Evolutionary conservation across 2,888 invertebrate species (phyloP).

Genomic region (Laspeyria flexula): DNA sequence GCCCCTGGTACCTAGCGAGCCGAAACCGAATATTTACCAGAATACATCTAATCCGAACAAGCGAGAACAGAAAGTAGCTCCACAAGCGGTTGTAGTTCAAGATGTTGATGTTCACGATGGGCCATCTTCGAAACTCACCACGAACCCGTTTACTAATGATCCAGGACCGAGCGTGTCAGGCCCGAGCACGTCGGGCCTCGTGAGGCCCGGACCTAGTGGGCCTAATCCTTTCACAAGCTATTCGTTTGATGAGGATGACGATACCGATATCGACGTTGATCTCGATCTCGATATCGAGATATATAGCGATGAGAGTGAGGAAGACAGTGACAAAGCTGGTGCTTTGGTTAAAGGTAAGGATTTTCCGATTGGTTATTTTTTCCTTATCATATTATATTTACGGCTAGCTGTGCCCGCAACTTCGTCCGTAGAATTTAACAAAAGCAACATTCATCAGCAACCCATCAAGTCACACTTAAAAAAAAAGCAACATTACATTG

Average conservation of each 20-base stretch:
- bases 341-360: conserved; percentile 63
- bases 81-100: conserved; percentile 2
- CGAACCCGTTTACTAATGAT: conserved; percentile 61
- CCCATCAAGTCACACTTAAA: too few species aligned
- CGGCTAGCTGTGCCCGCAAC: too few species aligned
- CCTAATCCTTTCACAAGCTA: conserved; percentile 55
- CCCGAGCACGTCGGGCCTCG: not conserved
- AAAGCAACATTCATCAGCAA: too few species aligned
- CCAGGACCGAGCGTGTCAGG: conserved; percentile 32
- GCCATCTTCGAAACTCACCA: conserved; percentile 42
- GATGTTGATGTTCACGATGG: conserved; percentile 61
- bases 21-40: conserved; percentile 61
- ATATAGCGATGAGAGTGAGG: conserved; percentile 10
- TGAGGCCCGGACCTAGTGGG: conserved; percentile 37
- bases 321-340: conserved; percentile 43
- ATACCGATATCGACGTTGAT: not conserved
- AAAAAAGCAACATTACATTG: too few species aligned
- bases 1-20: not conserved
- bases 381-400: too few species aligned
- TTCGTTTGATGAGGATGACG: conserved; percentile 10
- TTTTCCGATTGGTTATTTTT: too few species aligned
- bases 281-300: not conserved
- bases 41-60: conserved; percentile 51
- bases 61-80: conserved; percentile 12
- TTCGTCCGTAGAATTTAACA: too few species aligned